Evolutionary conservation across 2,888 invertebrate species (phyloP).

Genomic region (Athripsodes cinereus): DNA sequence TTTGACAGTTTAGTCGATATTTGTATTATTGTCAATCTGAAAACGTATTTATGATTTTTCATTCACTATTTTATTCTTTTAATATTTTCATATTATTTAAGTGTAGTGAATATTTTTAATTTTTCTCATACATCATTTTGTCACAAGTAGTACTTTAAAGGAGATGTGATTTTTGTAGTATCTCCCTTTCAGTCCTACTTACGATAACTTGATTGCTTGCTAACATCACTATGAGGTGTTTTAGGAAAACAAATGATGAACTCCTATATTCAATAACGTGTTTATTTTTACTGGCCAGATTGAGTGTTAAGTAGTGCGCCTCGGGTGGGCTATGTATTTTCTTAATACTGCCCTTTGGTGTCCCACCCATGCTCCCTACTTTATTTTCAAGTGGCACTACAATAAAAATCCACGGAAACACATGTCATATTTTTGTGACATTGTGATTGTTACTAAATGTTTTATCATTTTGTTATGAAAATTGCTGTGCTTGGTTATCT

Average conservation of each 20-base stretch:
- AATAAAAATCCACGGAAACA: no score
- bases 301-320: slow-evolving; percentile 16
- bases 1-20: no score
- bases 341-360: neutral
- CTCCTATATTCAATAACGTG: neutral
- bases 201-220: neutral
- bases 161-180: neutral
- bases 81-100: no score
- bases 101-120: no score
- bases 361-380: slow-evolving; percentile 10
- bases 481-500: no score
- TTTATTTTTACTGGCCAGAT: neutral
- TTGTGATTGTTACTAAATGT: no score
- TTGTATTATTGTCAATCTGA: no score
- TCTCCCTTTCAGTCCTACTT: neutral
- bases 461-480: no score
- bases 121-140: neutral
- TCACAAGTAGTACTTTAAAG: neutral
- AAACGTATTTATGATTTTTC: no score
- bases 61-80: no score
- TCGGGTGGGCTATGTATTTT: slow-evolving; percentile 7
- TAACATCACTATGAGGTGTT: neutral
- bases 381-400: neutral
- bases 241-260: neutral
- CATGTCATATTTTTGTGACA: no score